Base-by-base conservation (phyloP, 2,888 invertebrate genomes). In the Herminia tarsipennalis region DNA sequence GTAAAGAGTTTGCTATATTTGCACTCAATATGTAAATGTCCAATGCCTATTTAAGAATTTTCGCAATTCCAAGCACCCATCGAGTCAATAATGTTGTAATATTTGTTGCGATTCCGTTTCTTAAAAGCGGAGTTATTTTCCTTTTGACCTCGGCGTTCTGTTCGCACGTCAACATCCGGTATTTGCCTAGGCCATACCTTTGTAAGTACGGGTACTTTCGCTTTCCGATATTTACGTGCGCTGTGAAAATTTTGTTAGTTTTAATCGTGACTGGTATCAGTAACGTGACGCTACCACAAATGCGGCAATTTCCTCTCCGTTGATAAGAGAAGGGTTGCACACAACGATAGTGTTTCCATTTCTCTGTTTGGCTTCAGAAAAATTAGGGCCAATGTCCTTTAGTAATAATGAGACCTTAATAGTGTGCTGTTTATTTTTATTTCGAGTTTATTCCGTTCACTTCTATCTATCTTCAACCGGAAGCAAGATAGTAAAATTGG, bases 81-180 rank as follows among this genome's bases (percentile, higher is more conserved):
- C 8, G 33, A 40, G 34, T 63, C 53, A 44, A 66, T 43, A 45
- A 40, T 63, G 37, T 49, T 29, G 27, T 30, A 49, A 56, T 32
- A 13, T 46, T 44, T 36, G 21, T 27, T 30, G 21, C 40, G 32
- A 37, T 45, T 44, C 17, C 12, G 17, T 13, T 22, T 16, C 39
- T 33, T 12, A 48, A 39, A 12, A 9, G 46, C 28, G 21, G 5
- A 29, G 17, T 30, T 45, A 12, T 56, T 36, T 30, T 24, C 13
- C 12, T 41, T 21, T 22, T 18, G 17, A 29, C 32, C 35, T 40
- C 32, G 13, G 9, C 4, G 30, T 22, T 22, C 17, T 17, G 18
- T 18, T 10, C 2, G 5, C 13, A 21, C 29, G 4, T 22, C n/a
- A 8, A 33, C 25, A 46, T 66, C 45, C 63, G 52, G 34, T 43